Percentiles rank a stretch among this genome's conserved stretches.
Evolutionary conservation across 2,113 vertebrate genomes (phyloP).

Genomic region (Rallus limicola): DNA sequence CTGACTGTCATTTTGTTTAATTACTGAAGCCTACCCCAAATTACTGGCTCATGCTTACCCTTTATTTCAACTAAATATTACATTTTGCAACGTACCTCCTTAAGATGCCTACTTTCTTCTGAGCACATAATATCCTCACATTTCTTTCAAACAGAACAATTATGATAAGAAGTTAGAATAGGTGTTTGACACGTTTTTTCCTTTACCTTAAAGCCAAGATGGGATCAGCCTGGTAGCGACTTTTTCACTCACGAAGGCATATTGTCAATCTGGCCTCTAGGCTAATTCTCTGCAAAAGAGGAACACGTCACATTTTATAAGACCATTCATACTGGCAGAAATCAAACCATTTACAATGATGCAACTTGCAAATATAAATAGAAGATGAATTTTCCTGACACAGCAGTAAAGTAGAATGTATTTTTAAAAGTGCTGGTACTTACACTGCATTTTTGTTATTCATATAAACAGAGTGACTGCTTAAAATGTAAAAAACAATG

Average conservation of each 20-base stretch:
- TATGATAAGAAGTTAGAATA: neutral
- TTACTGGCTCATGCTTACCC: neutral
- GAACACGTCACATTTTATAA: constrained; percentile 20
- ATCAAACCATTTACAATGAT: neutral
- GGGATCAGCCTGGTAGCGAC: neutral
- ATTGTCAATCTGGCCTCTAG: neutral
- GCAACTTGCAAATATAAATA: constrained; percentile 39
- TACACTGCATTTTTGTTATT: neutral
- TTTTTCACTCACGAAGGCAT: constrained; percentile 1
- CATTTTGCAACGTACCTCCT: neutral
- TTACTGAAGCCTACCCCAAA: neutral
- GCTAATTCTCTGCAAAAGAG: constrained; percentile 30
- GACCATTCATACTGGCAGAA: neutral
- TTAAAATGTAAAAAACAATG: neutral
- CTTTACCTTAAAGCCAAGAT: constrained; percentile 10
- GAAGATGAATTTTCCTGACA: neutral
- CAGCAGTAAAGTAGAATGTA: neutral
- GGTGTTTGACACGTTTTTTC: neutral
- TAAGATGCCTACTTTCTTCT: neutral
- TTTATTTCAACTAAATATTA: neutral
- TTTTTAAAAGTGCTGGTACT: neutral
- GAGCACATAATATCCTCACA: neutral
- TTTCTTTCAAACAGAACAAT: neutral
- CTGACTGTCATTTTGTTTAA: neutral
- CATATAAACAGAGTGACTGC: neutral